These are phyloP conservation scores for Oenanthe melanoleuca DNA, from an alignment of 2,113 vertebrate species.

Conservation along the genomic window DNA sequence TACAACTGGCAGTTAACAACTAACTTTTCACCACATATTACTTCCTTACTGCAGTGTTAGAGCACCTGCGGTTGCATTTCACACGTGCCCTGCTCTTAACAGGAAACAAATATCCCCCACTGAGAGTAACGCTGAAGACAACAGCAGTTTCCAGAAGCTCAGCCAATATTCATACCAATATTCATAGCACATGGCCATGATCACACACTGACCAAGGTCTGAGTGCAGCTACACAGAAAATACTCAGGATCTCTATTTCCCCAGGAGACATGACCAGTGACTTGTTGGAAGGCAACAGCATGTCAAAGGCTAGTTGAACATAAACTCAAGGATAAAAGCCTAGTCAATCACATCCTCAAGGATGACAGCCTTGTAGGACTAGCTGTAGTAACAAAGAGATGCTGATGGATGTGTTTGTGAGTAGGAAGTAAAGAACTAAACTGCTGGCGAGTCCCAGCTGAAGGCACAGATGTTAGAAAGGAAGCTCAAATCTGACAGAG, in stretches of 20 bases:
- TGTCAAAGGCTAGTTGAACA: background rate
- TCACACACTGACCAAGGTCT: accelerated
- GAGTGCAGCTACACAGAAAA: background rate
- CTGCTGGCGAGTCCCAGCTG: background rate
- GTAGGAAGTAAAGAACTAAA: background rate
- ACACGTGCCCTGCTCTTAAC: accelerated
- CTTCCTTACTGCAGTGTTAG: background rate
- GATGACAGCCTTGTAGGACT: background rate
- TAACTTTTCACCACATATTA: background rate
- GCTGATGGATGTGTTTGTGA: background rate
- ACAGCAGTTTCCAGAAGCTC: background rate
- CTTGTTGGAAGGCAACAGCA: background rate
- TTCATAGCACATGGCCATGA: background rate
- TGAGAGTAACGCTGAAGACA: background rate
- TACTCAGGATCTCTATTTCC: background rate
- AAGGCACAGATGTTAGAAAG: background rate
- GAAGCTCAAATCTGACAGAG: background rate
- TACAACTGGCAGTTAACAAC: background rate
- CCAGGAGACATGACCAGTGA: background rate
- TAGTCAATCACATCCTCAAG: background rate
- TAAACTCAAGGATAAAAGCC: background rate
- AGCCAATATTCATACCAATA: background rate
- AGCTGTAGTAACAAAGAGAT: background rate
- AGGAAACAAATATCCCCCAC: background rate
- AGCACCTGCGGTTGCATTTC: accelerated